Evolutionary conservation across 1,140 invertebrate genomes (phyloP), one percentile per base, ranked within the genome.

Genomic region (Hycleus cichorii): DNA sequence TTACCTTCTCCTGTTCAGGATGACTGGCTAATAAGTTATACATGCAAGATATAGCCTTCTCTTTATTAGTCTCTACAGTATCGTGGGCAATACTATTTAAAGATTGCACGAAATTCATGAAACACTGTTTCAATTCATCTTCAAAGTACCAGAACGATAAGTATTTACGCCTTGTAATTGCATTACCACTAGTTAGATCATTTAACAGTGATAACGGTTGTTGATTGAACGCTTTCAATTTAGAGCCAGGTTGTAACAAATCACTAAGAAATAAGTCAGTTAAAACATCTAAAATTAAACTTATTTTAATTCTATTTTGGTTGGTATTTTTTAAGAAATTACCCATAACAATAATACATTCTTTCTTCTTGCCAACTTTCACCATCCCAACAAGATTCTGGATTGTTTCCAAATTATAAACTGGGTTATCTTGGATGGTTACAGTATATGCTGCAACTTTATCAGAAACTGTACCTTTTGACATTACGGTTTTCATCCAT

Each of bases 1-100:
- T 18, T 74, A 88, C 85, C 74, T 88, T 83, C 74, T 98, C 95
- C 74, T 93, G 88, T 73, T 97, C 95, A 0, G 91, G 83, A 72
- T 93, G 90, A 49, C 81, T 82, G 49, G 83, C 81, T 9, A 99
- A 73, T 6, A 98, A 72, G 62, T 91, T 86, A 42, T 84, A 86
- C 73, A 96, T 84, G 0, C 84, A 77, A 64, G 81, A 79, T 61
- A 96, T 83, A 1, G 88, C 87, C 70, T 91, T 89, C 67, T 89
- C 87, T 70, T 91, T 90, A 65, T 91, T 90, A 2, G 82, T 77
- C 43, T 94, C 90, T 7, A 90, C 75, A 8, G 80, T 81, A 67
- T 91, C 88, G 56, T 83, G 79, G 1, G 83, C 79, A 45, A 87
- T 79, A 8, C 66, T 75, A 57, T 84, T 80, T 39, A 93, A 61